phyloP scores from a whole-genome alignment of 2,113 vertebrate genomes.

The Calypte anna region DNA sequence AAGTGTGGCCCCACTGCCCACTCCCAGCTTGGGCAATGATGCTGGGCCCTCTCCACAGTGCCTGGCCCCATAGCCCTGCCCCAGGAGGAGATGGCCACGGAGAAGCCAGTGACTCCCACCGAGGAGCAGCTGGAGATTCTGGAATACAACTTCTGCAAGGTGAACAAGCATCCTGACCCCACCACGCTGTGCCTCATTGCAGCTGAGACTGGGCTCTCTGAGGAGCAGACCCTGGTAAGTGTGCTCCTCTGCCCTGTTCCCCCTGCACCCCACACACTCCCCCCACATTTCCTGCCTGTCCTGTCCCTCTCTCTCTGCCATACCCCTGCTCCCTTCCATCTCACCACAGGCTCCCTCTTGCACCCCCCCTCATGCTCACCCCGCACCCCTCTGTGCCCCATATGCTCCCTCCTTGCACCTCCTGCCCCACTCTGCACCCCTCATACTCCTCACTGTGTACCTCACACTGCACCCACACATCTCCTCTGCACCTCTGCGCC shows the following conservation, averaged over 20 bases:
- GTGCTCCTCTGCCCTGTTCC: background rate
- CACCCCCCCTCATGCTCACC: background rate
- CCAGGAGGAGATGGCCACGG: constrained; percentile 55
- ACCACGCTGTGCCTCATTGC: constrained; percentile 79
- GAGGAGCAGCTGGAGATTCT: constrained; percentile 80
- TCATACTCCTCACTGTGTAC: background rate
- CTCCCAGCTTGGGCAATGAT: background rate
- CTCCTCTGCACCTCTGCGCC: background rate
- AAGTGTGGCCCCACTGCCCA: background rate
- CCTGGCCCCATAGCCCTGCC: background rate
- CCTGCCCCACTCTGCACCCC: too few species aligned
- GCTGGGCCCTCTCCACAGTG: background rate
- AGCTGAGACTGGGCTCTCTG: constrained; percentile 75
- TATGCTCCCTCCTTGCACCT: background rate
- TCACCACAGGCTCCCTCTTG: background rate
- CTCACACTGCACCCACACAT: background rate
- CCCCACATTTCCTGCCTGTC: background rate
- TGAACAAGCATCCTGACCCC: constrained; percentile 79
- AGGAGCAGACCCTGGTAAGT: constrained; percentile 80
- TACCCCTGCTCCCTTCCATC: background rate
- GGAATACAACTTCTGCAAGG: constrained; percentile 80
- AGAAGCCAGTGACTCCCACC: constrained; percentile 65
- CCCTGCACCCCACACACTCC: background rate
- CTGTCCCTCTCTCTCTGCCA: background rate
- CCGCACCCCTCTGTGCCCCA: background rate